These are phyloP conservation scores for Polydrusus tereticollis DNA, from an alignment of 2,888 invertebrate genomes.

Conservation along the genomic window DNA sequence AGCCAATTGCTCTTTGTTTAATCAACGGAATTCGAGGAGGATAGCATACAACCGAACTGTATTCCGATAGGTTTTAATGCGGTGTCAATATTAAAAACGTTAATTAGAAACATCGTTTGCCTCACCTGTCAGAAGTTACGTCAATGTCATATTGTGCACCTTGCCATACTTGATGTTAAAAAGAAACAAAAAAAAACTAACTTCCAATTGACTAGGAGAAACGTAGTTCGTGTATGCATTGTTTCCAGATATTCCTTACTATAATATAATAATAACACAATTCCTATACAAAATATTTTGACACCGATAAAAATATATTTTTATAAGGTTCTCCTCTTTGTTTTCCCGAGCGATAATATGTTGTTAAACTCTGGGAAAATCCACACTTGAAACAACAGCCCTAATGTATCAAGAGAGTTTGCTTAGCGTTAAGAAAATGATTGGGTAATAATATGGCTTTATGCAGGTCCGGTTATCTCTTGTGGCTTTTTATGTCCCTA, in stretches of 20 bases:
- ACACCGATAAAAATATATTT: conserved; percentile 26
- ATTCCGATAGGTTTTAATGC: too few relatives aligned
- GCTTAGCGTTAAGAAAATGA: conserved; percentile 33
- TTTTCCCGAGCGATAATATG: conserved; percentile 35
- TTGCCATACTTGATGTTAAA: too few relatives aligned
- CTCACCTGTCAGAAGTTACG: too few relatives aligned
- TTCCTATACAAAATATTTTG: conserved; percentile 13
- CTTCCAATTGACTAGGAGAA: too few relatives aligned
- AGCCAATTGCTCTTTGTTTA: too few relatives aligned
- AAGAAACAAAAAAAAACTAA: too few relatives aligned
- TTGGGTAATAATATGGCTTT: conserved; percentile 34
- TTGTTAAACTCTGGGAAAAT: conserved; percentile 39
- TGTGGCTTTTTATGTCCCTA: conserved; percentile 8
- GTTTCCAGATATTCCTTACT: neutral
- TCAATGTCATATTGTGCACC: too few relatives aligned
- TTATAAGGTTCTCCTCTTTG: conserved; percentile 27
- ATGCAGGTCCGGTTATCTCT: conserved; percentile 14
- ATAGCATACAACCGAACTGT: too few relatives aligned
- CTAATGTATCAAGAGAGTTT: conserved; percentile 40
- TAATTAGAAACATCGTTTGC: too few relatives aligned
- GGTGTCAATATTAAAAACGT: too few relatives aligned
- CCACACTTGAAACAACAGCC: conserved; percentile 41
- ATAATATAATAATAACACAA: conserved; percentile 1
- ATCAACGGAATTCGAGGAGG: too few relatives aligned
- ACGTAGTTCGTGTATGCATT: too few relatives aligned